Base-by-base conservation (phyloP, 64 coral and sea anemone genomes). In the Orbicella faveolata region DNA sequence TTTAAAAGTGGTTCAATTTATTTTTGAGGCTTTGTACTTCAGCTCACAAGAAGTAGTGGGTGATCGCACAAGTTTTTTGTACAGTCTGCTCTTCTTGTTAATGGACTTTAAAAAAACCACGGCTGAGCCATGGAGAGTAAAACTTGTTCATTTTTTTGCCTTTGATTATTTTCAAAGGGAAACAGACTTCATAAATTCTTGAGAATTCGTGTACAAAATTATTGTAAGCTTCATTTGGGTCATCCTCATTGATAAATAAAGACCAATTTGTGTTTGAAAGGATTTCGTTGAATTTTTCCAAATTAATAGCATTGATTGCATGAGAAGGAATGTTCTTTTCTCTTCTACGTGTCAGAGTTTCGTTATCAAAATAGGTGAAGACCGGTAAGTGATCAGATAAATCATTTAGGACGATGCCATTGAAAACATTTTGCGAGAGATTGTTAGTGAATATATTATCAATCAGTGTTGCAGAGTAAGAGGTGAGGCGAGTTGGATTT, bases 201-300 rank as follows among this genome's bases (percentile, higher is more conserved):
- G 37, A 39, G 37, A 39, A 39, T 39, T 39, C 37, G 37, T 4
- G 1, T 55, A 55, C 6, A 9, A 55, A 55, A 55, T 55, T 55
- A 9, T 55, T 39, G 21, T 23, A 80, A 59, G 53, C 21, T 80
- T 59, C 23, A 54, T 55, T 54, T 8, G 78, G 53, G 78, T 80
- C 48, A 9, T 80, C 78, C 78, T 80, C 78, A 80, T 55, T 59
- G 51, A 80, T 44, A 59, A 54, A 30, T 17, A 25, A 52, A 12
- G 78, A 80, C 78, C 48, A 80, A 55, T 80, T 59, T 54, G 78
- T 80, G 9, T 54, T 18, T 23, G 78, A 80, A 54, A 80, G 78
- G 51, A 59, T 23, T 13, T 54, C 78, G 51, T 80, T 80, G 54
- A 73, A 88, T 55, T 88, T 48, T 44, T 77, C 3, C 30, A 53